These are phyloP conservation scores for Propithecus deckenii DNA, from an alignment of 2,797 vertebrate genomes.

Conservation along the genomic window DNA sequence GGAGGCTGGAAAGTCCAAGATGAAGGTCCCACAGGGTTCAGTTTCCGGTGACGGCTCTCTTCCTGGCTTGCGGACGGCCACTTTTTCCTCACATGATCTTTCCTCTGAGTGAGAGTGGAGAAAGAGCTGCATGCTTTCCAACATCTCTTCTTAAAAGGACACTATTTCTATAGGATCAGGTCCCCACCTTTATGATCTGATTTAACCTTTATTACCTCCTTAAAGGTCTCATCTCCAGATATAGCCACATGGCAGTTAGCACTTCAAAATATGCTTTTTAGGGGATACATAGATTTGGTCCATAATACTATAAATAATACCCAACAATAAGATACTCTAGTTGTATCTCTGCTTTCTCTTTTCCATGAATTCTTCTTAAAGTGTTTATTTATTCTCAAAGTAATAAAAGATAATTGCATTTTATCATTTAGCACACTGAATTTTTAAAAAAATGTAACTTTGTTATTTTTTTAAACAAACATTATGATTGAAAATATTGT, in stretches of 20 bases:
- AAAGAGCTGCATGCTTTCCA: not conserved
- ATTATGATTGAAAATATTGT: not conserved
- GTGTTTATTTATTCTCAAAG: not conserved
- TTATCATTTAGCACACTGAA: not conserved
- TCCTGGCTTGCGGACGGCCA: not conserved
- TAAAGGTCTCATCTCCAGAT: not conserved
- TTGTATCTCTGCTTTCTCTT: not conserved
- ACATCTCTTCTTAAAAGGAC: not conserved
- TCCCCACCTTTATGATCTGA: not conserved
- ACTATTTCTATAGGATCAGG: not conserved
- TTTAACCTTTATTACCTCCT: not conserved
- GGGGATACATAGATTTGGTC: not conserved
- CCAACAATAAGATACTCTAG: not conserved
- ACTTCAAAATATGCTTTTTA: not conserved
- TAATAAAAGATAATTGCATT: not conserved
- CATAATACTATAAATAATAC: not conserved
- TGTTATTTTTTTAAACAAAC: not conserved
- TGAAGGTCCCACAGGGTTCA: too few relatives aligned
- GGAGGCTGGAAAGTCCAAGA: not conserved
- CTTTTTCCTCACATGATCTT: not conserved
- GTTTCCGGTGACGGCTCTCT: not conserved
- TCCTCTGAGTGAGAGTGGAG: not conserved
- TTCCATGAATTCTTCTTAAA: not conserved
- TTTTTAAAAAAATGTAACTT: not conserved
- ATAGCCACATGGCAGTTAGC: not conserved